Evolutionary conservation across 2,888 invertebrate species (phyloP).

Genomic region (Arctia plantaginis): DNA sequence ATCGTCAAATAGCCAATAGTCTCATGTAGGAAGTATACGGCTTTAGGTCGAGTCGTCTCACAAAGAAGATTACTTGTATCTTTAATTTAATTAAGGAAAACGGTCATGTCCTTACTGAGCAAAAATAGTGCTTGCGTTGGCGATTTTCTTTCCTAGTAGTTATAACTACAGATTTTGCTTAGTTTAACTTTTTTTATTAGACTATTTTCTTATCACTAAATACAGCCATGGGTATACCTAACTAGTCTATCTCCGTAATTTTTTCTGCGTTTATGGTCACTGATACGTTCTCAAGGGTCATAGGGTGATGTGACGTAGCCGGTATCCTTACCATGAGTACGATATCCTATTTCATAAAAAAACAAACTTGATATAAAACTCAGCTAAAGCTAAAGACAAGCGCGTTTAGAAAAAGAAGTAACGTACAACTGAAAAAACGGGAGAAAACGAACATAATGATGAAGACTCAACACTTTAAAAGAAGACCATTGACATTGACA

Average conservation of each 20-base stretch:
- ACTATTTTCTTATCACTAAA: neutral
- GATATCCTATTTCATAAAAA: too few relatives aligned
- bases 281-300: neutral
- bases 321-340: too few relatives aligned
- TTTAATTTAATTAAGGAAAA: constrained; percentile 23
- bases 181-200: neutral
- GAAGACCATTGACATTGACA: too few relatives aligned
- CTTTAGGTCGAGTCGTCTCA: neutral
- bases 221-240: neutral
- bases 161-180: neutral
- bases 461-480: too few relatives aligned
- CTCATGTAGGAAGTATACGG: constrained; percentile 1
- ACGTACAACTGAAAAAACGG: too few relatives aligned
- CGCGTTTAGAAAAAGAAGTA: too few relatives aligned
- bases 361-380: too few relatives aligned
- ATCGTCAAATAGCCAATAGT: neutral
- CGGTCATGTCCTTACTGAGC: constrained; percentile 8
- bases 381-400: too few relatives aligned
- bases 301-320: neutral
- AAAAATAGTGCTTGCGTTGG: constrained; percentile 4
- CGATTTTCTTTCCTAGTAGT: neutral
- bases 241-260: too few relatives aligned
- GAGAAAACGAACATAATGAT: too few relatives aligned
- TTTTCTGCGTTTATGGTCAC: neutral
- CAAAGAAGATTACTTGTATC: constrained; percentile 18